Percentiles rank a stretch among this genome's conserved stretches.
phyloP scores from a whole-genome alignment of 2,797 vertebrate genomes.

The Anas acuta region DNA sequence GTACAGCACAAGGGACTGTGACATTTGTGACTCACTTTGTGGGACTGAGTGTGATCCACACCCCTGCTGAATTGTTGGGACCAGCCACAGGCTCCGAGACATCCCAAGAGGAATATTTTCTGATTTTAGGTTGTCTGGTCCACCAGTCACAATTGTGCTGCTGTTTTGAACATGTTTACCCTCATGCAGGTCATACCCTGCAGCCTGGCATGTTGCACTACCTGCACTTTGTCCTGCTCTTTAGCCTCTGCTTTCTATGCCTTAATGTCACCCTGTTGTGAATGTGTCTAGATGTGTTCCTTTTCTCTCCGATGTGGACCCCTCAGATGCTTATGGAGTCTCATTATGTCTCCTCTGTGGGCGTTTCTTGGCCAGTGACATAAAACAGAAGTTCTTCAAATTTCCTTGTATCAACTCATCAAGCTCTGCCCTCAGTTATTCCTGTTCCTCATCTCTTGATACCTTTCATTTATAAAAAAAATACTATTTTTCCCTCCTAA shows the following conservation, averaged over 20 bases:
- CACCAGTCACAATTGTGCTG: neutral
- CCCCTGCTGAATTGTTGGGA: conserved; percentile 13
- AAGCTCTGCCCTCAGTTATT: neutral
- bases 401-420: neutral
- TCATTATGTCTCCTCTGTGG: neutral
- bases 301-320: neutral
- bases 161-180: neutral
- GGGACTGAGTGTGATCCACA: conserved; percentile 12
- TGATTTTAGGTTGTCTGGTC: neutral
- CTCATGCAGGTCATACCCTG: neutral
- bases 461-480: neutral
- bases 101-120: neutral
- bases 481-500: neutral
- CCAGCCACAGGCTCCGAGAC: neutral
- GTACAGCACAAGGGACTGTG: neutral
- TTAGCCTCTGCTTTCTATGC: neutral
- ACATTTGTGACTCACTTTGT: conserved; percentile 37
- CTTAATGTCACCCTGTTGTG: neutral
- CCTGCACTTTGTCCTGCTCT: neutral
- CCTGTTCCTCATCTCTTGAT: neutral
- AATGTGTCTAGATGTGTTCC: neutral
- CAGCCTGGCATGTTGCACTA: neutral
- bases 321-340: neutral
- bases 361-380: neutral
- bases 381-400: neutral